phyloP scores from a whole-genome alignment of 1,140 invertebrate genomes.

The Bombus soroeensis region DNA sequence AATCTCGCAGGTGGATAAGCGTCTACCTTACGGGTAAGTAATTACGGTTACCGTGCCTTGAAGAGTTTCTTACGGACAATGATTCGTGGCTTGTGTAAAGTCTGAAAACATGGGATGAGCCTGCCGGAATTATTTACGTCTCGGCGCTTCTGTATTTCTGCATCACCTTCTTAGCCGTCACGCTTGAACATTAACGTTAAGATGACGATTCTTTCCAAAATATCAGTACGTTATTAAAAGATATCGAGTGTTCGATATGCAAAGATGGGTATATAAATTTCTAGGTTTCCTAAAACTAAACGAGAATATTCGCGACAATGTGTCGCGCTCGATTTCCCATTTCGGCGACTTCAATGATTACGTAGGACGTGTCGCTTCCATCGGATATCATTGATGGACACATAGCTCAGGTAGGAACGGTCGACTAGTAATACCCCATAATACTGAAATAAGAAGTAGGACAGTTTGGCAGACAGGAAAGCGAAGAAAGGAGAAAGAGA shows the following conservation, averaged over 20 bases:
- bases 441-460: constrained; percentile 50
- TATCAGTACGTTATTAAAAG: background rate
- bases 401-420: constrained; percentile 46
- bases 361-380: background rate
- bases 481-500: constrained; percentile 32
- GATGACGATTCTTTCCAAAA: background rate
- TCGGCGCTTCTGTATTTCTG: constrained; percentile 46
- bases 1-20: constrained; percentile 74
- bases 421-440: constrained; percentile 42
- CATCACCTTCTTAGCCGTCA: background rate
- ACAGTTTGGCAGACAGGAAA: constrained; percentile 26
- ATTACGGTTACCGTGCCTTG: constrained; percentile 46
- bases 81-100: constrained; percentile 44
- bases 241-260: background rate
- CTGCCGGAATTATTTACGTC: constrained; percentile 57
- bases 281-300: no score
- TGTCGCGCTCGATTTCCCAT: background rate
- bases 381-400: constrained; percentile 28
- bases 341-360: constrained; percentile 15
- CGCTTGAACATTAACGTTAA: background rate
- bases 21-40: constrained; percentile 61
- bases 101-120: constrained; percentile 69
- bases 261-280: background rate
- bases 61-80: constrained; percentile 9
- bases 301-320: background rate